Conservation (phyloP, 2,113 vertebrate species). For the Meleagris gallopavo region DNA sequence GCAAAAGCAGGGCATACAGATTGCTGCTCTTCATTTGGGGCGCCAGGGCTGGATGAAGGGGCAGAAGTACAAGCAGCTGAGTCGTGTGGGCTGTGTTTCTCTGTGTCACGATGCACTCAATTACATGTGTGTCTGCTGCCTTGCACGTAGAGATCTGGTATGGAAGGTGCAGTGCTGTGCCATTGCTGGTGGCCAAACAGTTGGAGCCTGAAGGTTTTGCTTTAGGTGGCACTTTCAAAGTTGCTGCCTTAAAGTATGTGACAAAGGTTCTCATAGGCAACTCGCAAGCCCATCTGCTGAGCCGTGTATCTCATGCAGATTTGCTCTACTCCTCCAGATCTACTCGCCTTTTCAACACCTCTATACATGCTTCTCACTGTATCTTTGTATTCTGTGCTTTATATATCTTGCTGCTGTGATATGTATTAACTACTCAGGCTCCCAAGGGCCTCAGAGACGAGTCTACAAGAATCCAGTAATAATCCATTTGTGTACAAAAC, state of each 20-base stretch:
- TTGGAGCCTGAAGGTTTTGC: background rate
- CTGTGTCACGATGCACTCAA: background rate
- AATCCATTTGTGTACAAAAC: slow-evolving; percentile 47
- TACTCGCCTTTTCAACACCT: background rate
- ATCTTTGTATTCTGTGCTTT: background rate
- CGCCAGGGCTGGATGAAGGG: background rate
- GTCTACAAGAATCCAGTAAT: slow-evolving; percentile 47
- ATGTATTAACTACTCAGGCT: slow-evolving; percentile 8
- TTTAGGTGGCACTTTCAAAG: background rate
- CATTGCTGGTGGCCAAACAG: background rate
- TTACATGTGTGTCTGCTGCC: background rate
- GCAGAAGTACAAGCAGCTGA: background rate
- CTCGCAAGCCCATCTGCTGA: background rate
- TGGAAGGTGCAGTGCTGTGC: background rate
- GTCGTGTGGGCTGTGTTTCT: background rate
- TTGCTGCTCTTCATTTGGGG: background rate
- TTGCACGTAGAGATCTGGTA: fast-evolving
- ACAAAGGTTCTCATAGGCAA: background rate
- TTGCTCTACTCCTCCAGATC: background rate
- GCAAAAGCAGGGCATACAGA: background rate
- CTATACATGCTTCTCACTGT: background rate
- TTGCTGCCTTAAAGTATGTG: background rate
- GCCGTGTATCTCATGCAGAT: fast-evolving
- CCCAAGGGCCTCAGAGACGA: slow-evolving; percentile 32
- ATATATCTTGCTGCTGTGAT: background rate